phyloP scores from a whole-genome alignment of 2,113 vertebrate species.

The Girardinichthys multiradiatus region DNA sequence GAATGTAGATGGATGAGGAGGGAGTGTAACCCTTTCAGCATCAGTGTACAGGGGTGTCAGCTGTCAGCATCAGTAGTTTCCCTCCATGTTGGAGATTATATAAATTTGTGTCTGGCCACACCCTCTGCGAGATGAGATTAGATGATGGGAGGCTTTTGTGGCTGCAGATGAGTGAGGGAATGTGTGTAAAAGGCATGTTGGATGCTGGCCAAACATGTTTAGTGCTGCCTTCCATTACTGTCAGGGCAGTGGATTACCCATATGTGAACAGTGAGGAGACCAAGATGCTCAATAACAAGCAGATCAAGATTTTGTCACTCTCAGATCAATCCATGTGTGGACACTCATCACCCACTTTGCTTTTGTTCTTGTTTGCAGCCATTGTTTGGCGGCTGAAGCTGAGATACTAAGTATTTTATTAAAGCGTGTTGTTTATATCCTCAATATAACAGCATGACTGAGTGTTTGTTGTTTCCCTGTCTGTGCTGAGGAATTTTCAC shows the following conservation, averaged over 20 bases:
- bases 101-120: slow-evolving; percentile 61
- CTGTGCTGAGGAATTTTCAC: slow-evolving; percentile 34
- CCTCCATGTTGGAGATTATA: slow-evolving; percentile 51
- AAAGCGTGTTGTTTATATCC: slow-evolving; percentile 1
- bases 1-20: background rate
- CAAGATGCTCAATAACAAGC: slow-evolving; percentile 22
- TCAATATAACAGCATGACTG: slow-evolving; percentile 43
- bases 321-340: slow-evolving; percentile 15
- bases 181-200: slow-evolving; percentile 37
- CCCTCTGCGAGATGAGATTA: slow-evolving; percentile 48
- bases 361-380: background rate
- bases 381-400: background rate
- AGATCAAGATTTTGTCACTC: slow-evolving; percentile 14
- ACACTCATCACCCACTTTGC: background rate
- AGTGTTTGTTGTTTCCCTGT: slow-evolving; percentile 49
- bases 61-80: slow-evolving; percentile 54
- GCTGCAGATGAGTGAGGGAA: background rate
- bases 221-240: slow-evolving; percentile 52
- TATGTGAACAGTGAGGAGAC: slow-evolving; percentile 25
- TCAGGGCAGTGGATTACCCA: slow-evolving; percentile 62
- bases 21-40: background rate
- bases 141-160: slow-evolving; percentile 29
- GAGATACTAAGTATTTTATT: slow-evolving; percentile 24
- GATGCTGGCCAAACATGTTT: slow-evolving; percentile 58
- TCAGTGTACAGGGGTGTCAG: slow-evolving; percentile 29